Conservation (phyloP, 2,113 vertebrate genomes). For the Ondatra zibethicus region DNA sequence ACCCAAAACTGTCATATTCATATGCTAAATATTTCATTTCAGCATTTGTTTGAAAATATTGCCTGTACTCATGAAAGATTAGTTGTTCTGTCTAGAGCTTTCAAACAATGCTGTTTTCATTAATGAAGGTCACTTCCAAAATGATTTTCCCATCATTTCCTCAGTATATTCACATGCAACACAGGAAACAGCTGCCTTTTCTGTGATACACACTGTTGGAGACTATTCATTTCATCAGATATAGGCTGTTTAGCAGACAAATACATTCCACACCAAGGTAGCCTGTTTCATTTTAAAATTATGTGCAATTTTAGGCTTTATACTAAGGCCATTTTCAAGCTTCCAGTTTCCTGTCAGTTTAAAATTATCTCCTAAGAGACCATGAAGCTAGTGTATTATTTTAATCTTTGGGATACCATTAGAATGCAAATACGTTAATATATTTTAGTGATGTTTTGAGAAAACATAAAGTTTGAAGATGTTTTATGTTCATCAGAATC, state of each 20-base stretch:
- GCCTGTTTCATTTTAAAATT: not conserved
- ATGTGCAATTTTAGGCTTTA: not conserved
- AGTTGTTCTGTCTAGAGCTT: not conserved
- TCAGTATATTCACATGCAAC: not conserved
- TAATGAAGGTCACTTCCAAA: not conserved
- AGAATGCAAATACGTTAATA: not conserved
- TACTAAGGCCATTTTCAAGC: not conserved
- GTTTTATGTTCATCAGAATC: not conserved
- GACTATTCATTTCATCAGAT: not conserved
- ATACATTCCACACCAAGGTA: not conserved
- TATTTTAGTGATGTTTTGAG: not conserved
- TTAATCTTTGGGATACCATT: not conserved
- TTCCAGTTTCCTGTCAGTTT: not conserved
- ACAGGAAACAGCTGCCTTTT: not conserved
- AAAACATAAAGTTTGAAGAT: not conserved
- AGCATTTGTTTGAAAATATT: slow-evolving; percentile 9
- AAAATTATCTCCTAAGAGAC: not conserved
- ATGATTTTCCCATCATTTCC: not conserved
- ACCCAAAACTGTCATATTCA: not conserved
- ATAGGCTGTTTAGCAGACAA: not conserved
- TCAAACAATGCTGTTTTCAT: not conserved
- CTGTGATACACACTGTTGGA: not conserved
- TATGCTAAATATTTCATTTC: not conserved
- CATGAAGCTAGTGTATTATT: not conserved
- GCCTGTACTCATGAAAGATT: not conserved